phyloP scores from a whole-genome alignment of 2,888 invertebrate genomes.

The Apomyelois bistriatella region DNA sequence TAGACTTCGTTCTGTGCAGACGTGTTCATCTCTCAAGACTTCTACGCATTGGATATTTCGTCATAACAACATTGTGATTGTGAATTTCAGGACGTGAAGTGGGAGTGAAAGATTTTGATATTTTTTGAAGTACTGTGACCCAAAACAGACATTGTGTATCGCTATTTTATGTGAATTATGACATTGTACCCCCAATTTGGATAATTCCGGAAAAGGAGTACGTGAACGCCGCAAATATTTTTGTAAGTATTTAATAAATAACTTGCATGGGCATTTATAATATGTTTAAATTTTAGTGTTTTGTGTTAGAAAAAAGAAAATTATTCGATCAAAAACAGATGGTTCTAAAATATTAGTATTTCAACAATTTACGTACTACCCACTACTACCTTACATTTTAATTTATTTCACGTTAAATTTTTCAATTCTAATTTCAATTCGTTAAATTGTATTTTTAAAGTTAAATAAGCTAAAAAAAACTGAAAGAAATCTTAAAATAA shows the following conservation, averaged over 20 bases:
- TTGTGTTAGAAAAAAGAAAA: not conserved
- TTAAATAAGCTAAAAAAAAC: not conserved
- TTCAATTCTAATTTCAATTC: not conserved
- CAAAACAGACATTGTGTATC: conserved; percentile 46
- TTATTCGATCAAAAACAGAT: not conserved
- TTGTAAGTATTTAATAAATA: conserved; percentile 61
- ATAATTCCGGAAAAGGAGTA: conserved; percentile 73
- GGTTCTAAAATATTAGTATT: conserved; percentile 15
- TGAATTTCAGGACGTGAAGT: conserved; percentile 72
- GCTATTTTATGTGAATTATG: conserved; percentile 62
- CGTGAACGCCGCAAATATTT: conserved; percentile 75
- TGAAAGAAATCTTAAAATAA: not conserved
- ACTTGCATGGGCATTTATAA: conserved; percentile 6
- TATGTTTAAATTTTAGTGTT: too few relatives aligned
- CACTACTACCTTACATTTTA: not conserved
- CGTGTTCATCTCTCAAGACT: conserved; percentile 54
- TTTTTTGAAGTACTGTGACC: conserved; percentile 55
- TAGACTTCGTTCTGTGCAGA: conserved; percentile 54
- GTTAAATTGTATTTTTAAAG: too few relatives aligned
- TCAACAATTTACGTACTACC: too few relatives aligned
- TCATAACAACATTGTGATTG: conserved; percentile 75
- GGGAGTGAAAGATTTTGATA: conserved; percentile 57
- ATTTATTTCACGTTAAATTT: not conserved
- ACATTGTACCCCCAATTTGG: conserved; percentile 70
- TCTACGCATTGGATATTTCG: conserved; percentile 70